Percentiles rank a stretch among this genome's conserved stretches.
phyloP scores from a whole-genome alignment of 2,888 invertebrate genomes.

The Psylliodes chrysocephalus region DNA sequence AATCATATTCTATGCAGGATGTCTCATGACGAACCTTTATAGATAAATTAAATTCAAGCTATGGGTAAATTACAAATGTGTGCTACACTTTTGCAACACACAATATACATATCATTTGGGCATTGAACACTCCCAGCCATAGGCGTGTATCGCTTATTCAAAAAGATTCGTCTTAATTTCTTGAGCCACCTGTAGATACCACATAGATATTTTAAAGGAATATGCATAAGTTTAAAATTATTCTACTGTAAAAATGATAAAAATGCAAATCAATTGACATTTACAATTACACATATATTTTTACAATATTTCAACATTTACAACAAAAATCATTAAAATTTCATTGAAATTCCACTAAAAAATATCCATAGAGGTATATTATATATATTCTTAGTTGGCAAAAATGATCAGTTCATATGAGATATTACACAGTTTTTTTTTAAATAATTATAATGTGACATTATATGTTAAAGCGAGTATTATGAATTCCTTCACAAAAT shows the following conservation, averaged over 20 bases:
- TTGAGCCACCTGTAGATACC: conserved; percentile 9
- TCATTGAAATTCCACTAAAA: not conserved
- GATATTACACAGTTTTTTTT: conserved; percentile 26
- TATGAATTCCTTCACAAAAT: conserved; percentile 22
- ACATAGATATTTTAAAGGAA: conserved; percentile 4
- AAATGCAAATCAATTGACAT: not conserved
- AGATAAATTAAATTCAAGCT: not conserved
- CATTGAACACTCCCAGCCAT: not conserved
- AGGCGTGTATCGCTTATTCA: not conserved
- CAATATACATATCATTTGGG: too few species aligned
- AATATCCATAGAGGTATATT: conserved; percentile 40
- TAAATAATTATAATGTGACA: conserved; percentile 12
- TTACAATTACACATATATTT: not conserved
- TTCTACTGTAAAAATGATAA: not conserved
- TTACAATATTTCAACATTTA: not conserved
- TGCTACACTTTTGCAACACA: too few species aligned
- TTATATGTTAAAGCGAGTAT: conserved; percentile 26
- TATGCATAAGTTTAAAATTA: not conserved
- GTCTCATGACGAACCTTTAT: not conserved
- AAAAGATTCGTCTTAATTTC: not conserved
- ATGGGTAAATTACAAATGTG: not conserved
- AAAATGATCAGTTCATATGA: conserved; percentile 13
- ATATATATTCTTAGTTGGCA: conserved; percentile 22
- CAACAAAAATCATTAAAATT: not conserved
- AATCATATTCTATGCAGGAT: not conserved